These are phyloP conservation scores for Cassiopea xamachana DNA, from an alignment of 30 jellyfish, hydroid and myxozoan genomes.

Conservation along the genomic window DNA sequence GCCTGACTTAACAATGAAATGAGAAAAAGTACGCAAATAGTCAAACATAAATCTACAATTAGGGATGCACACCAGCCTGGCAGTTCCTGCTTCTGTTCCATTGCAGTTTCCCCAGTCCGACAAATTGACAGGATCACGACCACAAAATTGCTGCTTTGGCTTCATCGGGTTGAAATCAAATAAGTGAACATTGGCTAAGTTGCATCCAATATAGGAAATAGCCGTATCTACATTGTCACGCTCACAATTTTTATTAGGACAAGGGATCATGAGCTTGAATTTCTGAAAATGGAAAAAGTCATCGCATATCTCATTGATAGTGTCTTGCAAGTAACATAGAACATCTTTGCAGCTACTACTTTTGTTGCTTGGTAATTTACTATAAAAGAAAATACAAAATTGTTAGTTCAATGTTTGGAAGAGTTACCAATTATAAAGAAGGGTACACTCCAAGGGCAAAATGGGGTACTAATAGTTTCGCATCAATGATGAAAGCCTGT, in stretches of 20 bases:
- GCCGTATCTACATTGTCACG: not conserved
- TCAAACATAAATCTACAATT: not conserved
- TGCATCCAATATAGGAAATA: not conserved
- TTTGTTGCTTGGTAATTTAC: not conserved
- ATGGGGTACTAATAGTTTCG: not conserved
- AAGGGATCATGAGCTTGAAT: slow-evolving; percentile 9
- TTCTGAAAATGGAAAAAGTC: slow-evolving; percentile 31
- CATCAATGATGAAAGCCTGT: too few relatives aligned
- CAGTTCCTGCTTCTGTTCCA: not conserved
- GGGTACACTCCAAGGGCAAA: not conserved
- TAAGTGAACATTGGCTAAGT: not conserved
- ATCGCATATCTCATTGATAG: slow-evolving; percentile 17
- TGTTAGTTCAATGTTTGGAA: not conserved
- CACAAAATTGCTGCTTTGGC: not conserved
- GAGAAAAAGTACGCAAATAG: not conserved
- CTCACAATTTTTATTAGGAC: not conserved
- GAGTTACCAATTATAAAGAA: not conserved
- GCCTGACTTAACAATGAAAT: not conserved
- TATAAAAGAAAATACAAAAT: not conserved
- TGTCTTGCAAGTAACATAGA: not conserved
- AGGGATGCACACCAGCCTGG: not conserved
- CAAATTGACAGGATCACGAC: not conserved
- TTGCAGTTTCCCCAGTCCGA: not conserved
- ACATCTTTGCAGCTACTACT: slow-evolving; percentile 2
- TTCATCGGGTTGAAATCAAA: not conserved